Percentiles rank a stretch among this genome's conserved stretches.
Conservation (phyloP, 2,797 vertebrate species). For the Chrysocyon brachyurus region DNA sequence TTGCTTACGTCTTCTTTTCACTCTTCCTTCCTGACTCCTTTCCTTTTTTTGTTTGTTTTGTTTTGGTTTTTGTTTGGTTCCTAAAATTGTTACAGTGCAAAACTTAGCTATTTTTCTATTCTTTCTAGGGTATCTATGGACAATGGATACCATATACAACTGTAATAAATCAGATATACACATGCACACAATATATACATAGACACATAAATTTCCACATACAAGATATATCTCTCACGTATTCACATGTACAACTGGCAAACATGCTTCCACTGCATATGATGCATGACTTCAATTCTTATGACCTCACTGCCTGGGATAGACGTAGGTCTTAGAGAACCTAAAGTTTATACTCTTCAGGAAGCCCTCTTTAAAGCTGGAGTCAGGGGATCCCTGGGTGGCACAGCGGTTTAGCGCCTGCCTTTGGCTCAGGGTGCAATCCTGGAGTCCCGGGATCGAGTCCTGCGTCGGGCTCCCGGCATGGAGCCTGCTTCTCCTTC, state of each 20-base stretch:
- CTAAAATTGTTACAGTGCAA: conserved; percentile 50
- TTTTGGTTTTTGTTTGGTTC: not conserved
- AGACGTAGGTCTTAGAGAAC: not conserved
- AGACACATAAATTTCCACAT: not conserved
- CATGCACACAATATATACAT: not conserved
- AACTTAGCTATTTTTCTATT: not conserved
- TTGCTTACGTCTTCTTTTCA: not conserved
- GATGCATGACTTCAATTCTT: not conserved
- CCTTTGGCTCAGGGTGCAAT: too few relatives aligned
- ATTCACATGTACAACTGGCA: not conserved
- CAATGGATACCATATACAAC: not conserved
- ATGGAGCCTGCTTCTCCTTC: too few relatives aligned
- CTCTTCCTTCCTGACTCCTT: not conserved
- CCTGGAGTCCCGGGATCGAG: too few relatives aligned
- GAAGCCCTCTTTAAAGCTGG: not conserved
- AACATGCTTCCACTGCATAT: not conserved
- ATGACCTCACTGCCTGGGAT: not conserved
- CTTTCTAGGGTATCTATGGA: not conserved
- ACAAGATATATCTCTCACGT: not conserved
- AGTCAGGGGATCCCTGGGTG: too few relatives aligned
- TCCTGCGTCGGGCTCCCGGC: too few relatives aligned
- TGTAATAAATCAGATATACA: not conserved
- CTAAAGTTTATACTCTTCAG: not conserved
- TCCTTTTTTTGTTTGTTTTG: not conserved
- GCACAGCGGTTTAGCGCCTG: too few relatives aligned